A percentile compares a stretch with the other conserved stretches of the same genome.
phyloP scores from a whole-genome alignment of 2,888 invertebrate genomes.

The Chymomyza caudatula region DNA sequence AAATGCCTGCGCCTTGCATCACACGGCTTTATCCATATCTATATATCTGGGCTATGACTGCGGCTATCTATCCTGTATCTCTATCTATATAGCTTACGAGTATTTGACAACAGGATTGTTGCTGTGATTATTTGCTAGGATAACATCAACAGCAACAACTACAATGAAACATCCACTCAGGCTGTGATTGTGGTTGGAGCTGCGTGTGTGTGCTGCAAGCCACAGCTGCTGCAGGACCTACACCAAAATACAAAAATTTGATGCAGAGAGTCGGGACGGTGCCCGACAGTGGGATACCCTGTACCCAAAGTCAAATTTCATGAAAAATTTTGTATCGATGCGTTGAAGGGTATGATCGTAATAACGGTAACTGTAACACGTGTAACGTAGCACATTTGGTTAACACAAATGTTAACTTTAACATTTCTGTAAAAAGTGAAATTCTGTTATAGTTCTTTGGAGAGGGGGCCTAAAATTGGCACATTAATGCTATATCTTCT shows the following conservation, averaged over 20 bases:
- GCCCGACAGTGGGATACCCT: too few species aligned
- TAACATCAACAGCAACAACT: constrained; percentile 56
- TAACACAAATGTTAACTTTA: too few species aligned
- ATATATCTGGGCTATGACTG: neutral
- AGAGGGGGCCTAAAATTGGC: too few species aligned
- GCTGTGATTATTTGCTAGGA: constrained; percentile 65
- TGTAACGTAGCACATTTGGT: too few species aligned
- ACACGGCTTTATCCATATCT: constrained; percentile 1
- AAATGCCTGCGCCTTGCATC: neutral
- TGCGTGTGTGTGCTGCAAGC: neutral
- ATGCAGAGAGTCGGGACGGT: too few species aligned
- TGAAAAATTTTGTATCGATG: too few species aligned
- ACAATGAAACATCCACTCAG: neutral
- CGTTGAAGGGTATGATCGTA: too few species aligned
- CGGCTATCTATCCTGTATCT: constrained; percentile 9
- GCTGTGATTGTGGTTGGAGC: neutral
- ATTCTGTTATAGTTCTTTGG: too few species aligned
- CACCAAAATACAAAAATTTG: neutral
- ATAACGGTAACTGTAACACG: neutral
- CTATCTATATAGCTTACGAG: constrained; percentile 57
- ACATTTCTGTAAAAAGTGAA: too few species aligned
- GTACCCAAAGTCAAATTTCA: too few species aligned
- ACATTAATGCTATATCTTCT: too few species aligned
- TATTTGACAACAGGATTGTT: constrained; percentile 59
- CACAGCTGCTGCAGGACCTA: constrained; percentile 17